Base-by-base conservation (phyloP, 2,888 invertebrate genomes). In the Troides helena region DNA sequence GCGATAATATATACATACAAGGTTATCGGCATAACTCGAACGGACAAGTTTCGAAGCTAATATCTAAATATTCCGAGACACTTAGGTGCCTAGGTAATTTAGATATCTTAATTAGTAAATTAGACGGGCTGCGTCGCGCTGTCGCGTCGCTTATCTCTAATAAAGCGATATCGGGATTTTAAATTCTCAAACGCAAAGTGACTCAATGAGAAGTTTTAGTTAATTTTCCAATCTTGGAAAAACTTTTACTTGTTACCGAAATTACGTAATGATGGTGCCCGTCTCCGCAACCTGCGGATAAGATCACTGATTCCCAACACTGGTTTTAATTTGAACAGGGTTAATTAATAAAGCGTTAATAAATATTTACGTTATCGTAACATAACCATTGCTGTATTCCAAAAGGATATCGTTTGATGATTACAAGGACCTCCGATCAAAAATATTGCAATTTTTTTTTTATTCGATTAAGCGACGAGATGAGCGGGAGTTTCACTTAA, bases 21-120 rank as follows among this genome's bases (percentile, higher is more conserved):
- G 6, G 10, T 56, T 56, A 57, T 14, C 56, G n/a, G 62, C 62
- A 62, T 30, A 18, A 58, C 64, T 65, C 59, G 65, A 71, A 23
- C 10, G 14, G 64, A 56, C 71, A 53, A 58, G 68, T 53, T 69
- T 36, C 53, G 23, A 21, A 56, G 23, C 6, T 53, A 56, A 65
- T 64, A 61, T 69, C 64, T 64, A 25, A 23, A 56, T 65, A 50
- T 64, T n/a, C 58, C 25, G n/a, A 68, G 8, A 63, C 68, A 68
- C 53, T 64, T 23, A 60, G 63, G n/a, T 62, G 58, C 14, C 58
- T 68, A 64, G 60, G 60, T 64, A 64, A 64, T 68, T 68, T 53
- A 60, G 60, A 64, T 68, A 68, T 64, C 60, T 69, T 64, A 64
- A 64, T 69, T 61, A 53, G 50, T 68, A 59, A 59, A 63, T 46